Evolutionary conservation across 2,797 vertebrate species (phyloP), one percentile per base, ranked within the genome.

Genomic region (Crypturellus tataupa): DNA sequence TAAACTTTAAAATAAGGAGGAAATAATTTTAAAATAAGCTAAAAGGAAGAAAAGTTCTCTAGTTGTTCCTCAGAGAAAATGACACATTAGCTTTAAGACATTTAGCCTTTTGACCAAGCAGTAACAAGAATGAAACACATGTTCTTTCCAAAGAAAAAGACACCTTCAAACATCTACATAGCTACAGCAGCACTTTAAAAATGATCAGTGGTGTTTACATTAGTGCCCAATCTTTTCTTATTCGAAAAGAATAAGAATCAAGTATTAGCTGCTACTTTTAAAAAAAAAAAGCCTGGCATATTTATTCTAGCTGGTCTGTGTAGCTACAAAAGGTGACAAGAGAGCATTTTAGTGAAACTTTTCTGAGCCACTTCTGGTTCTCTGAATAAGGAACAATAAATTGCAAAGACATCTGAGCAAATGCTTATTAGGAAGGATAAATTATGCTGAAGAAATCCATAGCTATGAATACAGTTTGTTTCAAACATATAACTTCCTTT

Each of bases 371-470:
- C 14, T 24, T 94, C 21, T 18, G 94, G 18, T 53, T 70, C n/a
- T 94, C 68, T 81, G 29, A 80, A 71, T 8, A 83, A 86, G 83
- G 56, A 80, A 65, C 35, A 87, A 71, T 68, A 68, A 40, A 31
- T 55, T 73, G 65, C 87, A 85, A 64, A 80, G 42, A 12, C 67
- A 90, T 92, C 93, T 93, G 72, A 94, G 42, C 69, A 87, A 86
- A 64, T 93, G 76, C 55, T 90, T 89, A 92, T 73, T 56, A 76
- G 53, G 65, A 93, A 56, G 40, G 58, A 20, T 70, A 88, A 82
- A 42, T 79, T 89, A 75, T 25, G 47, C n/a, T 93, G 84, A 84
- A 89, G 80, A 87, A 88, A 65, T 31, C n/a, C 46, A 5, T 68
- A 87, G 87, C 20, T 70, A 56, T 85, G 46, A 67, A 89, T 72